Base-by-base conservation (phyloP, 2,797 vertebrate genomes). In the Gobio occitaniae region DNA sequence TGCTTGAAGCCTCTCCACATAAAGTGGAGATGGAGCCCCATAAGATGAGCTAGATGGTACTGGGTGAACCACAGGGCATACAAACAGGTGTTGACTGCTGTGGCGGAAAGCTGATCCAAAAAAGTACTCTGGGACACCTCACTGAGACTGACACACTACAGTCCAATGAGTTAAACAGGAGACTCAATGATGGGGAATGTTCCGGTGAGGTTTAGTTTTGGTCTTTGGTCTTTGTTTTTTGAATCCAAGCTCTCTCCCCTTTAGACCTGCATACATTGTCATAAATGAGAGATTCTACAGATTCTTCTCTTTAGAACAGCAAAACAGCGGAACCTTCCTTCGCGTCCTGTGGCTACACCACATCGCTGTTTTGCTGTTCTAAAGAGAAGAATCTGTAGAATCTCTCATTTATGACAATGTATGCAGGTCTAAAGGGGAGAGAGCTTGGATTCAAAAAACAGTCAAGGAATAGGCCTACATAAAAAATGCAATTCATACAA, bases 21-120 rank as follows among this genome's bases (percentile, higher is more conserved):
- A 68, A 66, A 69, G 65, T 44, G 12, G 52, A 78, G 61, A 77
- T 25, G 61, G 44, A 66, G 68, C 47, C 61, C 71, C 48, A 52
- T 68, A 66, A 76, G 72, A 65, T 21, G 7, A 65, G 44, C 29
- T 11, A 38, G 59, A 76, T 76, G 41, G 41, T 48, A 38, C 71
- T 9, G 48, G 82, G 72, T 76, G 63, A 84, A 84, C 75, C 83
- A 77, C 74, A 48, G 83, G 75, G 75, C 52, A 78, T 61, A 36
- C 2, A 15, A 78, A 84, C 83, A 69, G 75, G 75, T 84, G 83
- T 84, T 84, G 83, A 84, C 83, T 84, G 65, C 65, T 84, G 74
- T 81, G 54, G 65, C 13, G 7, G 65, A 81, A 70, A 81, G 32
- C n/a, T 32, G 74, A 48, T 78, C 50, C 83, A 59, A 70, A 78